phyloP scores from a whole-genome alignment of 64 coral and sea anemone genomes.

The Trachythela sp. region DNA sequence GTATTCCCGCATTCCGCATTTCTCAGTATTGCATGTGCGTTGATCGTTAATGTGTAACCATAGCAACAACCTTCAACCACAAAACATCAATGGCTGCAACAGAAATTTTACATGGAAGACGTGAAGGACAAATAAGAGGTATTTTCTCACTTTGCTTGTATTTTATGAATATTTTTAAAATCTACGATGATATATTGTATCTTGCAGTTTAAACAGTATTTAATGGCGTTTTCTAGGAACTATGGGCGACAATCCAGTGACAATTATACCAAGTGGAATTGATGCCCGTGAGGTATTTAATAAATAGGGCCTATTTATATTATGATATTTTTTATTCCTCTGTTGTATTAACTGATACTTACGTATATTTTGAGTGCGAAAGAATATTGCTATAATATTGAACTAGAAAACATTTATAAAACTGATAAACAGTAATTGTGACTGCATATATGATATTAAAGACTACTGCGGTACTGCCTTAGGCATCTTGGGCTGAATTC shows the following conservation, averaged over 20 bases:
- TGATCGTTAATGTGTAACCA: conserved; percentile 18
- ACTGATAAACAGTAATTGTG: too few species aligned
- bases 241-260: conserved; percentile 19
- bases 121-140: conserved; percentile 71
- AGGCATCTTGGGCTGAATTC: too few species aligned
- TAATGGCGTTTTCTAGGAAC: not conserved
- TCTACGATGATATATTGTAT: not conserved
- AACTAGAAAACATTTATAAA: too few species aligned
- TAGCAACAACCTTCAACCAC: conserved; percentile 41
- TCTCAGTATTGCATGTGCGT: too few species aligned
- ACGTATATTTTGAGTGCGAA: too few species aligned
- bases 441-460: too few species aligned
- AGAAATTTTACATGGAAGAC: conserved; percentile 57
- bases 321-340: not conserved
- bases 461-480: too few species aligned
- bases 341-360: too few species aligned
- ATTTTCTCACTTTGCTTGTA: conserved; percentile 12
- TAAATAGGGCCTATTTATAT: not conserved
- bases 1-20: too few species aligned
- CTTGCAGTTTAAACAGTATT: not conserved
- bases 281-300: conserved; percentile 50
- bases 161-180: not conserved
- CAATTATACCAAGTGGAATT: conserved; percentile 54
- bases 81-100: conserved; percentile 38
- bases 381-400: too few species aligned